Evolutionary conservation across 2,797 vertebrate species (phyloP).

Genomic region (Rhynchotus rufescens): DNA sequence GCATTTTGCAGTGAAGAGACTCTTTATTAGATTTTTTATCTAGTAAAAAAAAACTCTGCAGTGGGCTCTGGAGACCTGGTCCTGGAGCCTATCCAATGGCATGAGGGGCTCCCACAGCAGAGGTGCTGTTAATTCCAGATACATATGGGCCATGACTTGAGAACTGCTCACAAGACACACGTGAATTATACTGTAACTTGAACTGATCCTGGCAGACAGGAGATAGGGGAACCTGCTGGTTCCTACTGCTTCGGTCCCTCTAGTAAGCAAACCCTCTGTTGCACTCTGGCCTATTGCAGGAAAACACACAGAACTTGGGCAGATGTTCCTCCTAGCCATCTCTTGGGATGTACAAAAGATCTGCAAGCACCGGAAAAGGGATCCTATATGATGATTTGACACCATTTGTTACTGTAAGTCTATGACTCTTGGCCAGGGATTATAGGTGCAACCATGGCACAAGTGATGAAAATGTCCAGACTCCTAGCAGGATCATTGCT

Average conservation of each 20-base stretch:
- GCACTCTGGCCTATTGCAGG: not conserved
- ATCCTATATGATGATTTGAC: not conserved
- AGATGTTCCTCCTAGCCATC: not conserved
- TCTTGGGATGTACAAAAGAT: not conserved
- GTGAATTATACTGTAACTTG: not conserved
- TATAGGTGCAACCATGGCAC: not conserved
- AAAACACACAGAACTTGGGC: not conserved
- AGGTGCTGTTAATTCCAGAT: not conserved
- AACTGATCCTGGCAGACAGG: too few relatives aligned
- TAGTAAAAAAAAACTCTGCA: not conserved
- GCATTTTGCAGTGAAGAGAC: not conserved
- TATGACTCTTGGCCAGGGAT: not conserved
- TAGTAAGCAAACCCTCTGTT: not conserved
- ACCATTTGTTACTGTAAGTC: not conserved
- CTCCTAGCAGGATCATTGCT: not conserved
- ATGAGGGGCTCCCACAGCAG: not conserved
- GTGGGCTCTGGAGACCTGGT: not conserved
- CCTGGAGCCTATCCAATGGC: not conserved
- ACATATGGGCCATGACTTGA: not conserved
- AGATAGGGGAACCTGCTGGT: not conserved
- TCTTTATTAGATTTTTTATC: not conserved
- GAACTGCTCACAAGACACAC: not conserved
- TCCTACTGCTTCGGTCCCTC: not conserved
- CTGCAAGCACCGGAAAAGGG: not conserved
- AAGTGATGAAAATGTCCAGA: not conserved